These are phyloP conservation scores for Bucco capensis DNA, from an alignment of 2,113 vertebrate species.

Conservation along the genomic window DNA sequence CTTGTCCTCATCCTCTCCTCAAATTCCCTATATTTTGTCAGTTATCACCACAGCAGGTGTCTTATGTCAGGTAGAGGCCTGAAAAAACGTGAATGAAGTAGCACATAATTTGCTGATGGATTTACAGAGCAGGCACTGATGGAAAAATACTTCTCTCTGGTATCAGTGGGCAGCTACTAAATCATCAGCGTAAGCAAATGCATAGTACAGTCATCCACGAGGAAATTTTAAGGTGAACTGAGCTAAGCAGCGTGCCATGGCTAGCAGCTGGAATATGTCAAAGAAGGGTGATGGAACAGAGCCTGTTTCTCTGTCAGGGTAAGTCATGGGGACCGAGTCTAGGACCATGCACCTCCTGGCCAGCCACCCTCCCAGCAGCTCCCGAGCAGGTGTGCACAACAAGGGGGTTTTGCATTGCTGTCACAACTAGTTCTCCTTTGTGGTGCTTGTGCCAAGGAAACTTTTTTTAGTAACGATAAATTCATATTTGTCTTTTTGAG, in stretches of 20 bases:
- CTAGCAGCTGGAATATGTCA: neutral
- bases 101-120: conserved; percentile 14
- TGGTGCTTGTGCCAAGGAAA: neutral
- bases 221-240: neutral
- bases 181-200: neutral
- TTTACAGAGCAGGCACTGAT: neutral
- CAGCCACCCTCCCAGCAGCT: neutral
- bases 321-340: neutral
- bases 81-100: neutral
- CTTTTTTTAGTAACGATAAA: neutral
- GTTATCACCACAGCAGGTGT: conserved; percentile 2
- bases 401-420: accelerated
- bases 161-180: neutral
- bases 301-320: neutral
- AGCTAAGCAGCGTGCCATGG: neutral
- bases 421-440: neutral
- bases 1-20: neutral
- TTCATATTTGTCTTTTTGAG: neutral
- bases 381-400: accelerated
- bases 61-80: neutral
- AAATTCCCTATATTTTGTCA: neutral
- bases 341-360: accelerated
- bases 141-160: neutral
- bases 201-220: neutral
- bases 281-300: accelerated